Evolutionary conservation across 53 echinoderm and acorn worm genomes (phyloP).

Genomic region (Holothuria leucospilota): DNA sequence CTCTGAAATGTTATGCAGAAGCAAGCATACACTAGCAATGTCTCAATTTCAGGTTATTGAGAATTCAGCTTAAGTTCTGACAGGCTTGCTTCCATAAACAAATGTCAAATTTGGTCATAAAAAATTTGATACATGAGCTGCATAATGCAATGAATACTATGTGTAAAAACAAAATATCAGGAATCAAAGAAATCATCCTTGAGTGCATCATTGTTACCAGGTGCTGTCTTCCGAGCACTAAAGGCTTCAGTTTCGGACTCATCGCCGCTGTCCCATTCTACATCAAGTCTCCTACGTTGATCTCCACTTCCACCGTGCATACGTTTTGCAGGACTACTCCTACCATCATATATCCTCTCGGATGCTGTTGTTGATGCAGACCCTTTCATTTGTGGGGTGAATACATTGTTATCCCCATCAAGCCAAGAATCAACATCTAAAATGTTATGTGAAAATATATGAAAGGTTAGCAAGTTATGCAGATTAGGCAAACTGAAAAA

Average conservation of each 20-base stretch:
- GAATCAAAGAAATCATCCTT: constrained; percentile 84
- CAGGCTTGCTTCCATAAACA: background rate
- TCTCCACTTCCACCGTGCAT: constrained; percentile 57
- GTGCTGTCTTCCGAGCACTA: constrained; percentile 55
- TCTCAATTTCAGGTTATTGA: no score
- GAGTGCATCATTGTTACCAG: background rate
- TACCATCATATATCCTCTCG: constrained; percentile 92
- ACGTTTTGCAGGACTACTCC: constrained; percentile 89
- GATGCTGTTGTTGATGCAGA: constrained; percentile 92
- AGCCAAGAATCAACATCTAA: constrained; percentile 89
- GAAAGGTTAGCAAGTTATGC: background rate
- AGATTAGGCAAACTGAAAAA: background rate
- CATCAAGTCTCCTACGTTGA: constrained; percentile 51
- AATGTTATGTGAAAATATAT: background rate
- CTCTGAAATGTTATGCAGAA: no score
- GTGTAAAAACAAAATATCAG: background rate
- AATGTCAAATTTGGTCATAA: background rate
- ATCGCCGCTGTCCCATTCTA: constrained; percentile 53
- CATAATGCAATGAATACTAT: background rate
- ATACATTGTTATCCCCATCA: constrained; percentile 78
- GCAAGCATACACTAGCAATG: no score
- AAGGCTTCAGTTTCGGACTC: constrained; percentile 57
- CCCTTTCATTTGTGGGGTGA: constrained; percentile 49
- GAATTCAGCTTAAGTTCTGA: no score
- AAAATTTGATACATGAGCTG: background rate